phyloP scores from a whole-genome alignment of 2,113 vertebrate genomes.

The Melospiza georgiana region DNA sequence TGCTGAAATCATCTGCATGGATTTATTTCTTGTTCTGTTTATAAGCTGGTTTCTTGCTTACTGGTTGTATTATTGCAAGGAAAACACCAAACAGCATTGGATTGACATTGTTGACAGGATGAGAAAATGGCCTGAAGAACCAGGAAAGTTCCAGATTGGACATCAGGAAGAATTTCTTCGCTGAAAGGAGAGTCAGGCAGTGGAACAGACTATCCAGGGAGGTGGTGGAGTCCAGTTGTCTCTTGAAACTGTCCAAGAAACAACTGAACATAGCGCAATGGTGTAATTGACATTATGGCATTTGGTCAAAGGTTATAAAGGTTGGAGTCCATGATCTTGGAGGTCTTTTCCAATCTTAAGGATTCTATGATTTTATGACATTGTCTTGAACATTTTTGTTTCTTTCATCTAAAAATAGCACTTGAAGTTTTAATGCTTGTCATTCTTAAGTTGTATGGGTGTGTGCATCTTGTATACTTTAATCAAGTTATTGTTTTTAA shows the following conservation, averaged over 20 bases:
- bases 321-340: neutral
- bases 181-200: neutral
- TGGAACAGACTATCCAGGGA: neutral
- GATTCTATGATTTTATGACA: neutral
- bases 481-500: neutral
- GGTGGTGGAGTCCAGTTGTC: neutral
- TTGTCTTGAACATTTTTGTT: neutral
- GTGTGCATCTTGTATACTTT: neutral
- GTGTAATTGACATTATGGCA: neutral
- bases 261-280: neutral
- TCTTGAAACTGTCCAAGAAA: neutral
- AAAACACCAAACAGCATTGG: neutral
- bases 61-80: neutral
- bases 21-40: conserved; percentile 22
- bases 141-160: neutral
- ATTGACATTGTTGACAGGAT: neutral
- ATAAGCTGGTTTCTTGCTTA: neutral
- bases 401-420: neutral
- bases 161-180: neutral
- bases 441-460: neutral
- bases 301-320: neutral
- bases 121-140: neutral
- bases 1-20: neutral
- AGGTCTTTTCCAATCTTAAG: neutral
- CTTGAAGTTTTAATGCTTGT: neutral